phyloP scores from a whole-genome alignment of 2,113 vertebrate species.

The Mugil cephalus region DNA sequence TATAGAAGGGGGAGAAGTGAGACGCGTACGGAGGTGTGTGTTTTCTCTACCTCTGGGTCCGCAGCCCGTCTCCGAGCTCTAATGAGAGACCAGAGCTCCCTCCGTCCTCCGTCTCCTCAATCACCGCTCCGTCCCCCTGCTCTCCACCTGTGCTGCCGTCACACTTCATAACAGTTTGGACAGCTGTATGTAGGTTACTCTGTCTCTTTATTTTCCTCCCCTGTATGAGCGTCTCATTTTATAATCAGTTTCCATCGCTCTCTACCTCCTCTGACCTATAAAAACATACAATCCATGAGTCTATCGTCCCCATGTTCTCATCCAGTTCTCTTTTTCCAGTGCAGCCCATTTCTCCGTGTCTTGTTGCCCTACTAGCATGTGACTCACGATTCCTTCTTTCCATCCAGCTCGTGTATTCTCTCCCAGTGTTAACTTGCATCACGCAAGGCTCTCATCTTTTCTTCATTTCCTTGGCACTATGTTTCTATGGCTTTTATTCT shows the following conservation, averaged over 20 bases:
- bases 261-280: constrained; percentile 21
- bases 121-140: constrained; percentile 31
- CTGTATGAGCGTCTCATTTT: not conserved
- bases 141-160: constrained; percentile 23
- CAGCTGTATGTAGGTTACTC: constrained; percentile 40
- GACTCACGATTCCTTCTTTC: constrained; percentile 31
- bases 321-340: constrained; percentile 28
- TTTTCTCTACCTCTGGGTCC: constrained; percentile 19
- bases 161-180: constrained; percentile 36
- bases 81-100: constrained; percentile 56
- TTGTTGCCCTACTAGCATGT: constrained; percentile 22
- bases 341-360: constrained; percentile 16
- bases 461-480: not conserved
- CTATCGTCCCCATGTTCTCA: constrained; percentile 22
- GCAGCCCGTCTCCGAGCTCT: constrained; percentile 33
- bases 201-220: not conserved
- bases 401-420: constrained; percentile 21
- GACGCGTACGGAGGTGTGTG: not conserved
- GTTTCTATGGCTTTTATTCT: not conserved
- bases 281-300: constrained; percentile 12
- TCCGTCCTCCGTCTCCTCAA: constrained; percentile 43
- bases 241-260: constrained; percentile 10
- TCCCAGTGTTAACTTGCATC: not conserved
- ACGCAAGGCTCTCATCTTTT: not conserved
- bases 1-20: not conserved